Percentiles rank a stretch among this genome's conserved stretches.
These are phyloP conservation scores for Micronisus gabar DNA, from an alignment of 2,113 vertebrate genomes.

Conservation along the genomic window DNA sequence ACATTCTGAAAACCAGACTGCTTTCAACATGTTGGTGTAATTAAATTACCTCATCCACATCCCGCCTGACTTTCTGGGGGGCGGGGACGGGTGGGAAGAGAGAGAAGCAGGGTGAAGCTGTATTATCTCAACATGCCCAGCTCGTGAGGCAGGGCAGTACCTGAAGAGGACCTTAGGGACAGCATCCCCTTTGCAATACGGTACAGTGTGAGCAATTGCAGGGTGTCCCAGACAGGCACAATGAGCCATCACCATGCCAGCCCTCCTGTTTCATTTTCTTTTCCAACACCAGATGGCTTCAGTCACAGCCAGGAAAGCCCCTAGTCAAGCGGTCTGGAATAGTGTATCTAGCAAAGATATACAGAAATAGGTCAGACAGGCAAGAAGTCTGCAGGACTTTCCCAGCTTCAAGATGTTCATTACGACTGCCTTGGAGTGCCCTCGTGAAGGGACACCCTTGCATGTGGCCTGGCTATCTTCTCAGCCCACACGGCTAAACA, in stretches of 20 bases:
- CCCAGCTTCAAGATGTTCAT: background rate
- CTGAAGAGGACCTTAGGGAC: background rate
- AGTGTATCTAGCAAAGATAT: fast-evolving
- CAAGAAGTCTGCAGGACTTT: background rate
- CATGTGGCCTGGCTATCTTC: background rate
- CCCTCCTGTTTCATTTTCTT: background rate
- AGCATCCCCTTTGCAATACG: background rate
- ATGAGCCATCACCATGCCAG: fast-evolving
- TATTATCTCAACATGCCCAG: background rate
- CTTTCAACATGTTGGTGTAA: background rate
- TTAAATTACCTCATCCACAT: background rate
- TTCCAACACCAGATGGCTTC: background rate
- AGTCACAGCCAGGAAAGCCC: background rate
- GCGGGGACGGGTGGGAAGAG: too few species aligned
- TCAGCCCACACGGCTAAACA: background rate
- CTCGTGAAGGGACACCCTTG: fast-evolving
- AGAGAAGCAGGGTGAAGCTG: background rate
- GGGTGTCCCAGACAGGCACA: background rate
- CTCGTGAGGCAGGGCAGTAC: background rate
- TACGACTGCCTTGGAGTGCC: background rate
- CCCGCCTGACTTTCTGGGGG: background rate
- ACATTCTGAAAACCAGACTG: background rate
- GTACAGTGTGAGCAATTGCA: background rate
- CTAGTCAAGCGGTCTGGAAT: background rate
- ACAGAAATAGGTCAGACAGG: background rate